phyloP scores from a whole-genome alignment of 2,113 vertebrate species.

The Brienomyrus longianalis region DNA sequence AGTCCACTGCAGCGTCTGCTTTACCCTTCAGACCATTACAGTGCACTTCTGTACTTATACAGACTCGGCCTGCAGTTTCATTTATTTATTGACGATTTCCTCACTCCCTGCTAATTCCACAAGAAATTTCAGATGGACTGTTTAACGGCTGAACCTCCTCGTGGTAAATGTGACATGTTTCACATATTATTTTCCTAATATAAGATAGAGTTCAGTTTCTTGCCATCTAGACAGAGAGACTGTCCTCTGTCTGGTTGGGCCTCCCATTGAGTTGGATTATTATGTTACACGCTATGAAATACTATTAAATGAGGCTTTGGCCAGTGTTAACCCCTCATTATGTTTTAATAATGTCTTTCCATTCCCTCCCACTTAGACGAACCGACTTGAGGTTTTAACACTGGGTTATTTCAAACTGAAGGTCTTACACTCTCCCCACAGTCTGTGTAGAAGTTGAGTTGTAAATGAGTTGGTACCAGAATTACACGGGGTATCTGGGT shows the following conservation, averaged over 20 bases:
- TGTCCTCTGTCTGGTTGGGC: background rate
- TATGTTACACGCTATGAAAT: constrained; percentile 15
- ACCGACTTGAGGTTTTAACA: background rate
- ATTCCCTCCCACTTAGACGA: constrained; percentile 12
- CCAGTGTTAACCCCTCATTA: constrained; percentile 15
- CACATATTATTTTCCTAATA: background rate
- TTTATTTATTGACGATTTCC: background rate
- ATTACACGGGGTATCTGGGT: background rate
- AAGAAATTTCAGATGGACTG: background rate
- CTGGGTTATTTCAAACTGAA: constrained; percentile 22
- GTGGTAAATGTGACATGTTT: background rate
- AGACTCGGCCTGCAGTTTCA: background rate
- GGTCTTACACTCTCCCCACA: background rate
- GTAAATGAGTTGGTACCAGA: background rate
- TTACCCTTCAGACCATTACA: background rate
- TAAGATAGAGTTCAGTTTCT: background rate
- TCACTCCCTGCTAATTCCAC: background rate
- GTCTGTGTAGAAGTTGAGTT: constrained; percentile 6
- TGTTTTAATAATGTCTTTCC: constrained; percentile 22
- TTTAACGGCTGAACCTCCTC: background rate
- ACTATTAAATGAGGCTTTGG: constrained; percentile 19
- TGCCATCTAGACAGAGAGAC: background rate
- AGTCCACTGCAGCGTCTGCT: background rate
- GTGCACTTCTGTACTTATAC: background rate
- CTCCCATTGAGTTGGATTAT: constrained; percentile 9